Conservation (phyloP, 2,888 invertebrate species). For the Lagria hirta region DNA sequence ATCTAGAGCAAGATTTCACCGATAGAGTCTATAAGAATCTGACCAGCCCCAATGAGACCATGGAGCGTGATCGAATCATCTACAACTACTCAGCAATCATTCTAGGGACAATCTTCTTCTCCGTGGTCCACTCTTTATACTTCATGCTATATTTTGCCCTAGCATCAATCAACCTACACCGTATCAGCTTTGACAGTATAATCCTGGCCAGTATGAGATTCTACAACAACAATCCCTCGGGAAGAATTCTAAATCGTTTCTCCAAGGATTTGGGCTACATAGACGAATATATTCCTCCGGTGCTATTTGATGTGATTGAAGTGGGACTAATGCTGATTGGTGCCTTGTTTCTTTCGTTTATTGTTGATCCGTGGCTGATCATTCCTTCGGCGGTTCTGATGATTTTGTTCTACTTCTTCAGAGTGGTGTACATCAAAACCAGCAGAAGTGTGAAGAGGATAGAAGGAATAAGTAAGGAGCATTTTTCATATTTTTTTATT, state of each 20-base stretch:
- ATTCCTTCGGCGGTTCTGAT: constrained; percentile 67
- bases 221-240: constrained; percentile 51
- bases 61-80: constrained; percentile 46
- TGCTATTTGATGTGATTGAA: constrained; percentile 48
- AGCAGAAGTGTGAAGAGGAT: constrained; percentile 73
- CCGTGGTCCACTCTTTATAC: constrained; percentile 45
- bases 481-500: background rate
- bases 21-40: constrained; percentile 30
- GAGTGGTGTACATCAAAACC: constrained; percentile 71
- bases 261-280: constrained; percentile 59
- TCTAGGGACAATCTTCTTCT: constrained; percentile 50
- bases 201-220: constrained; percentile 50
- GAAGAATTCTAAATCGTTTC: constrained; percentile 52
- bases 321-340: constrained; percentile 63
- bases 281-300: constrained; percentile 63
- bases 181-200: constrained; percentile 45
- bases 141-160: constrained; percentile 48
- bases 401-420: constrained; percentile 64
- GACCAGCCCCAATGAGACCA: constrained; percentile 31
- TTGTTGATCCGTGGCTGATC: constrained; percentile 71
- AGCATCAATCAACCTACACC: constrained; percentile 49
- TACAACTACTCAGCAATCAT: constrained; percentile 56
- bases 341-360: constrained; percentile 69
- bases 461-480: constrained; percentile 65
- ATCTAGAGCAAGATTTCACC: constrained; percentile 45